A percentile compares a stretch with the other conserved stretches of the same genome.
These are phyloP conservation scores for Gorsachius goisagi DNA, from an alignment of 2,113 vertebrate species.

Conservation along the genomic window DNA sequence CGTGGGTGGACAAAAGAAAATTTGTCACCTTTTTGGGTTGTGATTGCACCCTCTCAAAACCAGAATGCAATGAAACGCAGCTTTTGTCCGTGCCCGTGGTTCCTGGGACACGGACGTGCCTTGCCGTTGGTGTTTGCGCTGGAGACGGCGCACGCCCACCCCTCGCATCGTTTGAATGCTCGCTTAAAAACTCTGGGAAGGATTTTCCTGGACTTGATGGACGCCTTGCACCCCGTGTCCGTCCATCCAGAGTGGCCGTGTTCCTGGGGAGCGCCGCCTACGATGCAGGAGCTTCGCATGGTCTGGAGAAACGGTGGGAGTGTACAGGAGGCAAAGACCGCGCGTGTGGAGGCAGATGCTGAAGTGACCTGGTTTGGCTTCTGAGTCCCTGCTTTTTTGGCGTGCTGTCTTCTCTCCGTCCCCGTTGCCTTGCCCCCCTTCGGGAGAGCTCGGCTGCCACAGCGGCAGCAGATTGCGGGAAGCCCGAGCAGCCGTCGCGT, in stretches of 20 bases:
- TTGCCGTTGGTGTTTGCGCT: neutral
- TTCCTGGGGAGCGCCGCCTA: accelerated
- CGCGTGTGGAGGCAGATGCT: neutral
- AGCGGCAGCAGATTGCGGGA: neutral
- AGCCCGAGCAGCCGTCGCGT: neutral
- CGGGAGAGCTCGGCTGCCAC: neutral
- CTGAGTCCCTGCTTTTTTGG: accelerated
- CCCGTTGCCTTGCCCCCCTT: neutral
- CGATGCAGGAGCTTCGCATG: neutral
- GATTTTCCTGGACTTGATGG: neutral
- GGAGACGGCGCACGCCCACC: neutral
- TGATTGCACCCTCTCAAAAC: neutral
- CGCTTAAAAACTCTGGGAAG: neutral
- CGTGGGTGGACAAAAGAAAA: neutral
- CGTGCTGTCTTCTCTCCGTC: neutral
- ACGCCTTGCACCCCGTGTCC: neutral
- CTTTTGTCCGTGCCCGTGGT: neutral
- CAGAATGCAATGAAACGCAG: too few species aligned
- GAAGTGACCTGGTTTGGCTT: neutral
- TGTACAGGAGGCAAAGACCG: neutral
- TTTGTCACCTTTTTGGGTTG: neutral
- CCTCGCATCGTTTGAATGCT: neutral
- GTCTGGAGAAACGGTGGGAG: neutral
- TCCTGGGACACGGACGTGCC: accelerated
- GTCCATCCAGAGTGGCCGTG: accelerated